Conservation (phyloP, 2,113 vertebrate genomes). For the Lethenteron reissneri region DNA sequence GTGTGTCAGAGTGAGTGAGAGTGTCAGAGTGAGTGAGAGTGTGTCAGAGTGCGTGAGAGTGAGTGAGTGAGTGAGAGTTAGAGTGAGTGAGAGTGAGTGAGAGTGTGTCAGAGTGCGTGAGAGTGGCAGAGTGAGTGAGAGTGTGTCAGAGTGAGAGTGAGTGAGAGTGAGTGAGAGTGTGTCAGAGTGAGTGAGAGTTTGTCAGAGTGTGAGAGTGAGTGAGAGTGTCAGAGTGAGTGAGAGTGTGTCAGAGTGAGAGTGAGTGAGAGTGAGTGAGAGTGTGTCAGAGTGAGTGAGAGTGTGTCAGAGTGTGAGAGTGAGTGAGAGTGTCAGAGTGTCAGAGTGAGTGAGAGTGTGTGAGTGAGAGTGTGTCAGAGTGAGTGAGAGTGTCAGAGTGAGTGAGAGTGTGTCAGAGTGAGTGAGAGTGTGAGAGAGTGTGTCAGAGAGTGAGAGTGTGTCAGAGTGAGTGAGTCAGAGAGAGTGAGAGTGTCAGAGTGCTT, state of each 20-base stretch:
- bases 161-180: neutral
- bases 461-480: no score
- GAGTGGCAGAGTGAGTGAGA: neutral
- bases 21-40: neutral
- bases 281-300: no score
- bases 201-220: neutral
- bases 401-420: no score
- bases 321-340: no score
- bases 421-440: no score
- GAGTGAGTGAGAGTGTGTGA: no score
- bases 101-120: neutral
- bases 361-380: no score
- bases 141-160: neutral
- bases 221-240: neutral
- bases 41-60: neutral
- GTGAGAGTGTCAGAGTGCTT: no score
- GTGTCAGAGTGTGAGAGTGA: no score
- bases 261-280: neutral
- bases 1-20: neutral
- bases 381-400: no score
- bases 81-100: neutral
- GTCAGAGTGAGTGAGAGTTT: neutral
- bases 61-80: neutral
- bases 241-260: neutral
- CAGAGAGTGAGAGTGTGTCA: no score